phyloP scores from a whole-genome alignment of 2,888 invertebrate species.

The Drosophila testacea region DNA sequence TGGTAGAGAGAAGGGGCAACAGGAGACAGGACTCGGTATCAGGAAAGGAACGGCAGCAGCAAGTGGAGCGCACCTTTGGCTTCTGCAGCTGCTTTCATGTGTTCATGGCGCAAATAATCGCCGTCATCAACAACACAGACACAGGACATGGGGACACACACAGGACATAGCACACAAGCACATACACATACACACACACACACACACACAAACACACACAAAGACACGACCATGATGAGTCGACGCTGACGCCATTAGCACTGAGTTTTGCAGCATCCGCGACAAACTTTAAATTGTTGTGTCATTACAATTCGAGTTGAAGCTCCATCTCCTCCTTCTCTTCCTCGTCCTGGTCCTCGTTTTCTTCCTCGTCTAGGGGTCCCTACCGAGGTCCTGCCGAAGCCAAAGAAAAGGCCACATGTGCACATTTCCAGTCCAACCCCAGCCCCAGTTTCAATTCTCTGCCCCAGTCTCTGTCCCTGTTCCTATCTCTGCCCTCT shows the following conservation, averaged over 20 bases:
- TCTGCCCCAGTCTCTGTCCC: neutral
- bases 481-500: constrained; percentile 1
- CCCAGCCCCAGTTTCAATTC: neutral
- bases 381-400: constrained; percentile 18
- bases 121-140: constrained; percentile 75
- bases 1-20: neutral
- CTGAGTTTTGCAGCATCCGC: constrained; percentile 80
- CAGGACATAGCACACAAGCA: constrained; percentile 13
- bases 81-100: constrained; percentile 77
- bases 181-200: constrained; percentile 6
- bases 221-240: constrained; percentile 61
- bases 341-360: neutral
- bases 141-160: constrained; percentile 35
- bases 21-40: constrained; percentile 1
- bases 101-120: constrained; percentile 80
- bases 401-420: constrained; percentile 56
- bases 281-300: constrained; percentile 82
- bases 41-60: constrained; percentile 54
- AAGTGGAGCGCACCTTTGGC: constrained; percentile 76
- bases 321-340: constrained; percentile 7
- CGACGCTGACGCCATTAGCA: constrained; percentile 79
- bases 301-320: constrained; percentile 75
- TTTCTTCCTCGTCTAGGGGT: constrained; percentile 9
- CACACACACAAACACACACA: constrained; percentile 11
- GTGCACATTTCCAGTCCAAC: constrained; percentile 50